Conservation (phyloP, 1,140 invertebrate genomes). For the Pomacea maculata region DNA sequence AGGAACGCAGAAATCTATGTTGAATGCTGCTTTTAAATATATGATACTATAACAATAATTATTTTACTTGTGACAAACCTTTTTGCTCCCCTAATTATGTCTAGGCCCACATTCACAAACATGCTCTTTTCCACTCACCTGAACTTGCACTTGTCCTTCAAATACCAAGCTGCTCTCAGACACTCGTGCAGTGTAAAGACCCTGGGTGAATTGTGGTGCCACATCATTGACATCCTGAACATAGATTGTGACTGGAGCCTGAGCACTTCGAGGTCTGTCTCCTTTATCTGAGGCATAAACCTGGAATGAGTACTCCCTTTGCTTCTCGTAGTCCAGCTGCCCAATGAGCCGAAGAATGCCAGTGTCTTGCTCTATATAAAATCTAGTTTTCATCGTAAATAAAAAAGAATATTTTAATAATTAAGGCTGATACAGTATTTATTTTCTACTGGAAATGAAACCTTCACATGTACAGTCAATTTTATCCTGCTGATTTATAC, state of each 20-base stretch:
- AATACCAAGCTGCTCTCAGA: constrained; percentile 26
- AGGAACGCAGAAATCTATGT: no score
- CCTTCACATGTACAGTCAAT: no score
- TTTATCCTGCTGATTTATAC: no score
- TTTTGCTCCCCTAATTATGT: no score
- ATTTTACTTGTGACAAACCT: no score
- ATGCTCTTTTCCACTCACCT: constrained; percentile 23
- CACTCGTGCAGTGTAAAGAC: constrained; percentile 31
- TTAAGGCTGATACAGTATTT: no score
- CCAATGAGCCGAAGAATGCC: constrained; percentile 29
- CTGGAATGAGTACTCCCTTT: constrained; percentile 81
- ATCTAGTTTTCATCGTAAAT: constrained; percentile 63
- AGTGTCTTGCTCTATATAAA: constrained; percentile 73
- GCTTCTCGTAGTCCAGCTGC: constrained; percentile 83
- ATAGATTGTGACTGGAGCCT: constrained; percentile 83
- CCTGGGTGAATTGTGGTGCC: constrained; percentile 33
- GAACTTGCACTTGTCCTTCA: constrained; percentile 32
- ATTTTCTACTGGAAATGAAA: no score
- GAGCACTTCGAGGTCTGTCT: constrained; percentile 77
- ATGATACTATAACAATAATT: no score
- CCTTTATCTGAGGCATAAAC: constrained; percentile 84
- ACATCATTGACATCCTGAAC: constrained; percentile 73
- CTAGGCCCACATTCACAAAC: no score
- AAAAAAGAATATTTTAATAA: no score
- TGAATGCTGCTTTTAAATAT: no score